Percentiles rank a stretch among this genome's conserved stretches.
phyloP scores from a whole-genome alignment of 2,797 vertebrate species.

The Octomys mimax region DNA sequence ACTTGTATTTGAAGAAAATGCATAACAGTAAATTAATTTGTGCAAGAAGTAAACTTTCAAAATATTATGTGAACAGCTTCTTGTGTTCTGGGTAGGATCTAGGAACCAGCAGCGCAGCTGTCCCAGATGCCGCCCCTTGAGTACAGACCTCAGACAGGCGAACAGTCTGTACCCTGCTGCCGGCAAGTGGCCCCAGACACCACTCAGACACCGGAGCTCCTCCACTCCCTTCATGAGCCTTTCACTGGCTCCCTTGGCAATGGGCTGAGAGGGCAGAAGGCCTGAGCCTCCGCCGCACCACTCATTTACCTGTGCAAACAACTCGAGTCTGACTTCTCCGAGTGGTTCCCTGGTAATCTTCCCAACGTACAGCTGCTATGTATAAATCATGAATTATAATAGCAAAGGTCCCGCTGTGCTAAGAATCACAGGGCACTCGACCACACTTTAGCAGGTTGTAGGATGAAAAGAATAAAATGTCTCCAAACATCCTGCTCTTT shows the following conservation, averaged over 20 bases:
- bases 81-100: background rate
- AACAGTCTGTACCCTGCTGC: background rate
- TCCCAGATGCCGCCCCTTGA: background rate
- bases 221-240: constrained; percentile 28
- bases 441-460: constrained; percentile 63
- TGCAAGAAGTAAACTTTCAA: background rate
- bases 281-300: constrained; percentile 36
- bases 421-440: constrained; percentile 36
- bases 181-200: background rate
- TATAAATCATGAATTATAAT: background rate
- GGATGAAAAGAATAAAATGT: constrained; percentile 64
- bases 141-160: background rate
- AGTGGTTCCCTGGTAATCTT: constrained; percentile 24
- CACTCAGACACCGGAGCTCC: background rate
- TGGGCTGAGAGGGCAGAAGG: background rate
- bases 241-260: constrained; percentile 14
- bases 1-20: constrained; percentile 20
- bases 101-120: background rate
- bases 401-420: constrained; percentile 59
- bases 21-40: background rate
- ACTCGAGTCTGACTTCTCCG: constrained; percentile 60
- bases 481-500: constrained; percentile 61
- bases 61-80: background rate
- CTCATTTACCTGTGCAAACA: constrained; percentile 46
- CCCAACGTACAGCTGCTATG: constrained; percentile 34